Evolutionary conservation across 2,113 vertebrate species (phyloP).

Genomic region (Vanacampus margaritifer): DNA sequence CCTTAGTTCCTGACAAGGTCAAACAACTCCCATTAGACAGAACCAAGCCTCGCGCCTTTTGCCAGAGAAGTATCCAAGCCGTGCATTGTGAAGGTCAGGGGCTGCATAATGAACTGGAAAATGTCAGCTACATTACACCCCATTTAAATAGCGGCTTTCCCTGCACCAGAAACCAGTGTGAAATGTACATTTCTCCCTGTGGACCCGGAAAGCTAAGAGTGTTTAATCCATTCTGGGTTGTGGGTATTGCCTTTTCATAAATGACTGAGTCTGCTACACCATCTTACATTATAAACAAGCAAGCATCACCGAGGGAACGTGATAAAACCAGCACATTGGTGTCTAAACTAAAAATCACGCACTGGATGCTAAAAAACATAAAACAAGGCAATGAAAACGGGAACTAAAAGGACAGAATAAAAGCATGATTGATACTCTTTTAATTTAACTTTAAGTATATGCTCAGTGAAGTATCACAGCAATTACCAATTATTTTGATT

Average conservation of each 20-base stretch:
- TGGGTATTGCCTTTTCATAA: slow-evolving; percentile 29
- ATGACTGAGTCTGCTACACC: slow-evolving; percentile 35
- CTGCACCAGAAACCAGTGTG: slow-evolving; percentile 58
- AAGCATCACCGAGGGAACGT: slow-evolving; percentile 19
- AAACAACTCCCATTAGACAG: slow-evolving; percentile 71
- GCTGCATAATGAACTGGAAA: slow-evolving; percentile 79
- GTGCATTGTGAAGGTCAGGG: slow-evolving; percentile 70
- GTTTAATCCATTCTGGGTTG: slow-evolving; percentile 60
- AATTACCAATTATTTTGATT: slow-evolving; percentile 63
- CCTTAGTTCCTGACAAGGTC: slow-evolving; percentile 66
- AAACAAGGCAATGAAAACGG: slow-evolving; percentile 4
- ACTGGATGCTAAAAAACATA: slow-evolving; percentile 1
- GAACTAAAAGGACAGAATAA: slow-evolving; percentile 31
- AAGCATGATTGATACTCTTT: slow-evolving; percentile 30
- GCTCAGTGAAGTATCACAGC: slow-evolving; percentile 35
- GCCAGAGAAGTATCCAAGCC: slow-evolving; percentile 61
- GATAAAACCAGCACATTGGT: neutral
- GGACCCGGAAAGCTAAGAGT: slow-evolving; percentile 59
- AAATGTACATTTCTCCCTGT: slow-evolving; percentile 65
- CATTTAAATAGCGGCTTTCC: slow-evolving; percentile 73
- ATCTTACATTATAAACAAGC: slow-evolving; percentile 23
- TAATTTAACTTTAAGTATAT: slow-evolving; percentile 42
- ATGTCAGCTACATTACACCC: slow-evolving; percentile 75
- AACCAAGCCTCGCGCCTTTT: slow-evolving; percentile 51
- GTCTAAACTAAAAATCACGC: slow-evolving; percentile 4